Evolutionary conservation across 2,797 vertebrate species (phyloP).

Genomic region (Knipowitschia caucasica): DNA sequence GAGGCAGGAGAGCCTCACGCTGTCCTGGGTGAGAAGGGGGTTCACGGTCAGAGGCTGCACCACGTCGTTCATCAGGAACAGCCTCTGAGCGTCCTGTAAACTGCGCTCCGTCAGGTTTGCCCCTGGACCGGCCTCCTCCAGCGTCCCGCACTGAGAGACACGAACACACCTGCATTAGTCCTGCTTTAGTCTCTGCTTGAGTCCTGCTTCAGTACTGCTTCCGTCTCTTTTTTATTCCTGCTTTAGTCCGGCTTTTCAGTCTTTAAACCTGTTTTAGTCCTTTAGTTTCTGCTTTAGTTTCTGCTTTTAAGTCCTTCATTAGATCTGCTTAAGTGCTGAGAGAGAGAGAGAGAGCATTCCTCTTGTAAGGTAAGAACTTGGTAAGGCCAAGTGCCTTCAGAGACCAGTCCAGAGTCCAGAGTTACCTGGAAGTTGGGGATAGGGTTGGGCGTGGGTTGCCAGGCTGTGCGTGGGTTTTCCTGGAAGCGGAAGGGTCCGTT

Average conservation of each 20-base stretch:
- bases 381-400: no score
- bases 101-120: conserved; percentile 89
- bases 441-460: conserved; percentile 91
- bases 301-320: no score
- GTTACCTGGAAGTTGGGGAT: conserved; percentile 92
- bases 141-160: conserved; percentile 80
- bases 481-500: conserved; percentile 93
- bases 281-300: no score
- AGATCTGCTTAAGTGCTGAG: no score
- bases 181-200: no score
- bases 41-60: conserved; percentile 83
- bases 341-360: no score
- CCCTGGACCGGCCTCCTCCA: conserved; percentile 86
- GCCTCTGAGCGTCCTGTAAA: conserved; percentile 92
- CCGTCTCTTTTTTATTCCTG: no score
- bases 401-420: not conserved
- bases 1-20: conserved; percentile 86
- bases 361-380: no score
- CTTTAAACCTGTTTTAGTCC: no score
- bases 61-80: conserved; percentile 92
- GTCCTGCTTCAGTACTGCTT: no score
- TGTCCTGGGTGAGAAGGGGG: conserved; percentile 90
- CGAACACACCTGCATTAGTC: no score
- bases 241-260: no score
- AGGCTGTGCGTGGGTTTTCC: conserved; percentile 92